These are phyloP conservation scores for Tachycineta bicolor DNA, from an alignment of 2,113 vertebrate genomes.

Conservation along the genomic window DNA sequence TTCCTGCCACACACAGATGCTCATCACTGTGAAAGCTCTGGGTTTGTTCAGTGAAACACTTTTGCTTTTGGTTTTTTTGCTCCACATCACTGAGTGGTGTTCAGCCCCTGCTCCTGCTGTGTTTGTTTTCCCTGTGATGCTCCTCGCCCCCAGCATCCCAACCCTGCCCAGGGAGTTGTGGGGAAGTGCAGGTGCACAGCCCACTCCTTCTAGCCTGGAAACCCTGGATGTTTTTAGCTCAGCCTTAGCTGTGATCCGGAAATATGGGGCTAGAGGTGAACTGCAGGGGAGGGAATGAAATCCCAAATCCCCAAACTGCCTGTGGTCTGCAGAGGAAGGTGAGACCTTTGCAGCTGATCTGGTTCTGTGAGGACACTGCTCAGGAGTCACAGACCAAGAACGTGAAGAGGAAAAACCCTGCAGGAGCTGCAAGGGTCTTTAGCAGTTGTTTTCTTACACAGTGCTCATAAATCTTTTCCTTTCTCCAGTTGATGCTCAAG, in stretches of 20 bases:
- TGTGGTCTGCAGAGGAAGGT: background rate
- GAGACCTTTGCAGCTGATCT: background rate
- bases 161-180: fast-evolving
- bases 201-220: background rate
- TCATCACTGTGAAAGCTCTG: background rate
- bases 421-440: background rate
- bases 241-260: background rate
- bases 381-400: background rate
- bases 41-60: background rate
- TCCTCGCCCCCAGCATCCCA: background rate
- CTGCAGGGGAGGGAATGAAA: background rate
- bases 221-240: background rate
- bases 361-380: background rate
- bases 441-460: background rate
- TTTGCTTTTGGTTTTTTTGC: background rate
- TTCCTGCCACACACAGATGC: background rate
- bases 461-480: background rate
- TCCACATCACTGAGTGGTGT: background rate
- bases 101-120: fast-evolving
- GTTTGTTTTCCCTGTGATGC: background rate
- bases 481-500: background rate
- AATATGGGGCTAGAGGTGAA: background rate
- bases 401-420: background rate
- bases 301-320: background rate
- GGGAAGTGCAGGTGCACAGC: background rate